Percentiles rank a stretch among this genome's conserved stretches.
These are phyloP conservation scores for Entomobrya proxima DNA, from an alignment of 2,888 invertebrate genomes.

Conservation along the genomic window DNA sequence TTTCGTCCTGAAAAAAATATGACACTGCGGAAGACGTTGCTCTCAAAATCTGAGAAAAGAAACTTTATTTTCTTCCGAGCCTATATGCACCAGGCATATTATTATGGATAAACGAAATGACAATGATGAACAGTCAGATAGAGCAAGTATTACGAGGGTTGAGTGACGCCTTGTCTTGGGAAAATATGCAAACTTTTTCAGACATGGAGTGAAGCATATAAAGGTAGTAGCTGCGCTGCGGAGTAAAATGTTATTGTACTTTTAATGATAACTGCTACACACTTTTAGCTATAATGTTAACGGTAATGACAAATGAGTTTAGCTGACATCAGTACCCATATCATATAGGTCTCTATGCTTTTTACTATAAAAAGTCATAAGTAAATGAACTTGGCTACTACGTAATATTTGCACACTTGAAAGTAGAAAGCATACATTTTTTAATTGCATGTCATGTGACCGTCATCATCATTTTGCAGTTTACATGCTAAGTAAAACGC, in stretches of 20 bases:
- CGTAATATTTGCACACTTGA: too few species aligned
- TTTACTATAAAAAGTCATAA: too few species aligned
- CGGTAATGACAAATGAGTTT: too few species aligned
- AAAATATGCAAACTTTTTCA: neutral
- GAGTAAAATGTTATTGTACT: neutral
- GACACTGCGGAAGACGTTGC: conserved; percentile 17
- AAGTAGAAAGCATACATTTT: too few species aligned
- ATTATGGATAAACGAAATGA: too few species aligned
- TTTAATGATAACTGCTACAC: neutral
- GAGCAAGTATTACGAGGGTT: too few species aligned
- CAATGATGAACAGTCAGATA: too few species aligned
- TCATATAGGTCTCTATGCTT: too few species aligned
- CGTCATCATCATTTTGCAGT: neutral
- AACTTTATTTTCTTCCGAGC: neutral
- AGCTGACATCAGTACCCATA: too few species aligned
- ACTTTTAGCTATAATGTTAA: neutral
- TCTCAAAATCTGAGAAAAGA: neutral
- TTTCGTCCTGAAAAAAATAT: conserved; percentile 37
- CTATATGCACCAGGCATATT: too few species aligned
- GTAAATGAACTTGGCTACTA: too few species aligned
- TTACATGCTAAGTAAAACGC: neutral
- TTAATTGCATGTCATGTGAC: neutral
- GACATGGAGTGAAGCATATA: neutral
- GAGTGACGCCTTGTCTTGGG: too few species aligned
- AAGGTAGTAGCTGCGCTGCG: neutral